Evolutionary conservation across 2,113 vertebrate genomes (phyloP).

Genomic region (Connochaetes taurinus): DNA sequence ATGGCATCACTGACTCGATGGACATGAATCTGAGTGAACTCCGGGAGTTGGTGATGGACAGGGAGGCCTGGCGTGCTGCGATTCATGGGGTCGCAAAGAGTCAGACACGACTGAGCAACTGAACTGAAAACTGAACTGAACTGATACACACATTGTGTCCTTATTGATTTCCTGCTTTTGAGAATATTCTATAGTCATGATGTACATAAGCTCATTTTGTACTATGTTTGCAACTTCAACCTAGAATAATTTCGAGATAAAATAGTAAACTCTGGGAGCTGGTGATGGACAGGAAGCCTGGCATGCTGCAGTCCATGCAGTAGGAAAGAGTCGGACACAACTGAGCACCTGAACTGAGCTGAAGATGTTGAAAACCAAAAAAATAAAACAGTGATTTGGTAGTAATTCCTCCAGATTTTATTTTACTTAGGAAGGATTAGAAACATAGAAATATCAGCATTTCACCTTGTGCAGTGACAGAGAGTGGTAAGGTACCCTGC

Average conservation of each 20-base stretch:
- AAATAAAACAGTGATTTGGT: not conserved
- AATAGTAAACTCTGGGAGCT: not conserved
- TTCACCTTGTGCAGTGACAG: not conserved
- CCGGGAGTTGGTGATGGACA: no score
- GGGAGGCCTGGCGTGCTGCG: fast-evolving
- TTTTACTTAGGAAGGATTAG: not conserved
- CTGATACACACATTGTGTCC: not conserved
- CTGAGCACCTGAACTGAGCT: not conserved
- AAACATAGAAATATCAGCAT: not conserved
- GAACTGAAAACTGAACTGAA: no score
- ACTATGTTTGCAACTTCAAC: not conserved
- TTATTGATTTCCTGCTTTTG: not conserved
- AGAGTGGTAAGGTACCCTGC: not conserved
- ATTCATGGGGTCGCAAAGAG: no score
- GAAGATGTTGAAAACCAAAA: not conserved
- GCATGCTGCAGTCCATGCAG: not conserved
- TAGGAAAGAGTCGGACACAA: not conserved
- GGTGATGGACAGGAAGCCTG: not conserved
- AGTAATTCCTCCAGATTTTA: not conserved
- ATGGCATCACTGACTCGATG: no score
- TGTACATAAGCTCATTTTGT: not conserved
- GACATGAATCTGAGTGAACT: no score
- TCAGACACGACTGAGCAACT: no score
- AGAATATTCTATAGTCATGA: not conserved
- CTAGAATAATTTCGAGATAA: not conserved